phyloP scores from a whole-genome alignment of 2,113 vertebrate genomes.

The Fregetta grallaria region DNA sequence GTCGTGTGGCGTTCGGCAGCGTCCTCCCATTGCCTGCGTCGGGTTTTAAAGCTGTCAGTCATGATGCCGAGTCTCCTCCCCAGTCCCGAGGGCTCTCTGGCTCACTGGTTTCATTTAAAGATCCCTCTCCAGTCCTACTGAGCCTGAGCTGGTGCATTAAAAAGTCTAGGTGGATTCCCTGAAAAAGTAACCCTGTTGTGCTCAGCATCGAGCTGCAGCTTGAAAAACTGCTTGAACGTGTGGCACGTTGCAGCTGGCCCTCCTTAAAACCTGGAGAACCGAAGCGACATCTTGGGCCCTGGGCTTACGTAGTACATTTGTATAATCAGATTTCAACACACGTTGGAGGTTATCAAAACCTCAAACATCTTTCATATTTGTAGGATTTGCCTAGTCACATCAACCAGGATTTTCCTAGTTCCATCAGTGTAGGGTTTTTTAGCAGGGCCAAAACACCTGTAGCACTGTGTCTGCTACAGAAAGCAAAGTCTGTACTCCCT shows the following conservation, averaged over 20 bases:
- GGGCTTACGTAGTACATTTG: accelerated
- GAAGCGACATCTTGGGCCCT: not conserved
- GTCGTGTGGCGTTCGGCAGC: not conserved
- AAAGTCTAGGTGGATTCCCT: not conserved
- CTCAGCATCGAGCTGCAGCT: not conserved
- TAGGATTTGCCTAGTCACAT: not conserved
- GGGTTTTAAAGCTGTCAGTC: not conserved
- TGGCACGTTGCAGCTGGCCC: not conserved
- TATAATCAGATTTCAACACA: not conserved
- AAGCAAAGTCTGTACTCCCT: not conserved
- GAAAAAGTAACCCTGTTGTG: not conserved
- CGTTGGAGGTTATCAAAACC: not conserved
- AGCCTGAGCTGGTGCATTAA: not conserved
- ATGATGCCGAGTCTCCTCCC: not conserved
- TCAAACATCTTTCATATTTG: not conserved
- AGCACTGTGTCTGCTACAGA: not conserved
- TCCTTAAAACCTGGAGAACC: not conserved
- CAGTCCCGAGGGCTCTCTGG: not conserved
- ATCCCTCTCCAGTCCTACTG: not conserved
- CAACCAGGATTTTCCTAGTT: not conserved
- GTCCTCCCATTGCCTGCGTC: not conserved
- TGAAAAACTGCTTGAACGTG: not conserved
- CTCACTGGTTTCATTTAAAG: not conserved
- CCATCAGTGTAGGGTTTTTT: accelerated
- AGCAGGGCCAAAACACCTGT: not conserved